Conservation (phyloP, 2,888 invertebrate genomes). For the Ophraella communa region DNA sequence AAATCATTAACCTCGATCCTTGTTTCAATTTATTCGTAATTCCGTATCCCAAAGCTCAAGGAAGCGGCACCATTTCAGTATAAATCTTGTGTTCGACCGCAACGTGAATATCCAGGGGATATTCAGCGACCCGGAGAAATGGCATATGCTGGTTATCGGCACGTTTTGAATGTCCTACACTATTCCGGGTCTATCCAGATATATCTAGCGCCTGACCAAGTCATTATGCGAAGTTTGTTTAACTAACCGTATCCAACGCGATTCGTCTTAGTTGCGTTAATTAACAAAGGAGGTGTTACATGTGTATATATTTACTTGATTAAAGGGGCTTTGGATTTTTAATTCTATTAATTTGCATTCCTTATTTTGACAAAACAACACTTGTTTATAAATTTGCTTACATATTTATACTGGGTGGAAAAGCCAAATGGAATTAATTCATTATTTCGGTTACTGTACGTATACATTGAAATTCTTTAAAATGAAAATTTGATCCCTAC, state of each 20-base stretch:
- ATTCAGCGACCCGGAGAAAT: slow-evolving; percentile 14
- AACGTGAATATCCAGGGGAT: slow-evolving; percentile 1
- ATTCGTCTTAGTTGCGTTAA: background rate
- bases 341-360: too few relatives aligned
- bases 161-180: slow-evolving; percentile 44
- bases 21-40: background rate
- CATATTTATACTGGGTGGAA: too few relatives aligned
- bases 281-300: background rate
- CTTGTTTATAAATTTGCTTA: too few relatives aligned
- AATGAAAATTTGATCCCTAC: too few relatives aligned
- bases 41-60: background rate
- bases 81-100: slow-evolving; percentile 2
- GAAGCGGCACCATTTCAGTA: slow-evolving; percentile 1
- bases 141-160: slow-evolving; percentile 41
- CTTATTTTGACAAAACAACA: too few relatives aligned
- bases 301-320: too few relatives aligned
- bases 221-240: slow-evolving; percentile 41
- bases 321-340: too few relatives aligned
- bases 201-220: slow-evolving; percentile 41
- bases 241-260: background rate
- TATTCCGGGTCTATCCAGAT: slow-evolving; percentile 13
- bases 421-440: too few relatives aligned
- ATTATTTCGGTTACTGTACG: too few relatives aligned
- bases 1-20: background rate
- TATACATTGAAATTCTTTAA: too few relatives aligned